These are phyloP conservation scores for Synergus umbraculus DNA, from an alignment of 2,888 invertebrate genomes.

Conservation along the genomic window DNA sequence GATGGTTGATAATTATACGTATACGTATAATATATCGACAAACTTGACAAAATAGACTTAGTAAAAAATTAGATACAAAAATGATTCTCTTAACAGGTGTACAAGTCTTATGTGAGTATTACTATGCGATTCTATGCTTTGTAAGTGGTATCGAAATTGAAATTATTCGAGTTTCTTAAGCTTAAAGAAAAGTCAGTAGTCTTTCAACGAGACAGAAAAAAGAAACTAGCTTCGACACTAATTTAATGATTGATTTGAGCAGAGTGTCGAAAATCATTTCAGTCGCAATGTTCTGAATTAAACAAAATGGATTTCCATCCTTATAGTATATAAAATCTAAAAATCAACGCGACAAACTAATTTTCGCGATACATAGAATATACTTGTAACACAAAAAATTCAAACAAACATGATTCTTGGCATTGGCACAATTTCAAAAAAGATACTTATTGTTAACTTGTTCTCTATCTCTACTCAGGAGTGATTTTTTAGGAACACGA, in stretches of 20 bases:
- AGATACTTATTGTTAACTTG: constrained; percentile 26
- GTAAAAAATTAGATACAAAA: constrained; percentile 30
- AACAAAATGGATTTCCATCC: constrained; percentile 1
- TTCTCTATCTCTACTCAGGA: constrained; percentile 11
- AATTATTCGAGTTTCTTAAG: constrained; percentile 22
- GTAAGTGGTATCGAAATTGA: constrained; percentile 47
- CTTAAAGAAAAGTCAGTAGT: constrained; percentile 12
- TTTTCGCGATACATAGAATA: constrained; percentile 25
- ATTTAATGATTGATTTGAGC: constrained; percentile 31
- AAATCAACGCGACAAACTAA: constrained; percentile 3
- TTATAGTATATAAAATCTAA: constrained; percentile 26
- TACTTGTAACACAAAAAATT: constrained; percentile 7
- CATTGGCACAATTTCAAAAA: constrained; percentile 48
- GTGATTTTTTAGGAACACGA: constrained; percentile 59
- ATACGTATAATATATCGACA: constrained; percentile 6
- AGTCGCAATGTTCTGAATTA: neutral
- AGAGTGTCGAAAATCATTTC: constrained; percentile 26
- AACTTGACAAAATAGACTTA: constrained; percentile 13
- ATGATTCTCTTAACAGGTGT: constrained; percentile 25
- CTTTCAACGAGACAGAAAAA: neutral
- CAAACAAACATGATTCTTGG: constrained; percentile 38
- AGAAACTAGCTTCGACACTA: constrained; percentile 31
- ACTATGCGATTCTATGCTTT: constrained; percentile 18
- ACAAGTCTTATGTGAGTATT: constrained; percentile 48
- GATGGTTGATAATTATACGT: constrained; percentile 16